These are phyloP conservation scores for Trachymyrmex cornetzi DNA, from an alignment of 1,140 invertebrate genomes.

Conservation along the genomic window DNA sequence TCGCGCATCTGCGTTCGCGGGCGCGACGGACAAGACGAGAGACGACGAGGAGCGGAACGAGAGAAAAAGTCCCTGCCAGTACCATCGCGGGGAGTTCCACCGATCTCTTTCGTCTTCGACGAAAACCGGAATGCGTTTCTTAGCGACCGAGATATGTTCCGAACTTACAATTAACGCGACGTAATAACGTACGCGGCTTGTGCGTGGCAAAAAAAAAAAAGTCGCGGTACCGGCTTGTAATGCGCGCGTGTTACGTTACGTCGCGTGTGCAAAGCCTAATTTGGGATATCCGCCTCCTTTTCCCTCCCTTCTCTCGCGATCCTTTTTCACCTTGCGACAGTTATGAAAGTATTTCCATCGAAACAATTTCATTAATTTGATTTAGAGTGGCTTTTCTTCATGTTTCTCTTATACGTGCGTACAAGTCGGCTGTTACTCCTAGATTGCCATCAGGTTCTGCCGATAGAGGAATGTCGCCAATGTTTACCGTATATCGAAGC, in stretches of 20 bases:
- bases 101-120: conserved; percentile 61
- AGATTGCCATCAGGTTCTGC: background rate
- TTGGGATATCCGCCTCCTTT: conserved; percentile 35
- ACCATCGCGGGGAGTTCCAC: conserved; percentile 65
- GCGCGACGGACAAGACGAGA: conserved; percentile 19
- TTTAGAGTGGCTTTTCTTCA: background rate
- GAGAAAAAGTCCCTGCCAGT: conserved; percentile 63
- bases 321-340: conserved; percentile 37
- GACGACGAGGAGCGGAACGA: conserved; percentile 26
- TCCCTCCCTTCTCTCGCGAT: background rate
- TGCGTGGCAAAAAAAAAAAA: conserved; percentile 10
- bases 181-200: conserved; percentile 52
- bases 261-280: conserved; percentile 53
- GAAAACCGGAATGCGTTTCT: conserved; percentile 67
- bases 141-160: conserved; percentile 62
- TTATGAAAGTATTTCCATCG: conserved; percentile 2
- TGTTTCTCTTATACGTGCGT: background rate
- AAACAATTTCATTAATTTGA: conserved; percentile 2
- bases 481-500: background rate
- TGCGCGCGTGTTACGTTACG: conserved; percentile 29
- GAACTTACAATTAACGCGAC: conserved; percentile 68
- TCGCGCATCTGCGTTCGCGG: conserved; percentile 60
- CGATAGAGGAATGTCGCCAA: background rate
- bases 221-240: conserved; percentile 35
- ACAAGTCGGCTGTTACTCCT: background rate